phyloP scores from a whole-genome alignment of 2,113 vertebrate genomes.

The Sorex araneus region DNA sequence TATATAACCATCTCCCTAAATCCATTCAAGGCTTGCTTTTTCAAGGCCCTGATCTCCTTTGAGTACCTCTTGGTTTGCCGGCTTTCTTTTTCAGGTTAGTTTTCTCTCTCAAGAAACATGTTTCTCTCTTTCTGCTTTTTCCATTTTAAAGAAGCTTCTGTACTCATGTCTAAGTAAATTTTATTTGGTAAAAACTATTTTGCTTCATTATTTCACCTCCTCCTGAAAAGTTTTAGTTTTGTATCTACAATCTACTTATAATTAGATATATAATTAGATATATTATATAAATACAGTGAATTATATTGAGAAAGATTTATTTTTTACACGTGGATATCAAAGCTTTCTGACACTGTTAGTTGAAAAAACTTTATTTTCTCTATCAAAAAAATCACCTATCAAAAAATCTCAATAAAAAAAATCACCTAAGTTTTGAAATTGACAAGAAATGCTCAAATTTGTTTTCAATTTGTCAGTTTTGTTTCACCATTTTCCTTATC shows the following conservation, averaged over 20 bases:
- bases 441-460: background rate
- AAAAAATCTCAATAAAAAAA: no score
- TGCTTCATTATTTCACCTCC: background rate
- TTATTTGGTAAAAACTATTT: no score
- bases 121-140: no score
- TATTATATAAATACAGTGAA: background rate
- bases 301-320: background rate
- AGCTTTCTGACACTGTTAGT: background rate
- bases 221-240: background rate
- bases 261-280: no score
- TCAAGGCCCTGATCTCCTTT: no score
- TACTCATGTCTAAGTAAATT: no score
- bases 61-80: no score
- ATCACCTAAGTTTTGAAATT: conserved; percentile 6
- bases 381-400: background rate
- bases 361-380: background rate
- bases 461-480: background rate
- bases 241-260: background rate
- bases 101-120: no score
- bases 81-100: no score
- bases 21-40: no score
- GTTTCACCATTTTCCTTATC: background rate
- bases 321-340: background rate
- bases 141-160: no score
- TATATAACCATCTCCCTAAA: no score